Evolutionary conservation across 2,797 vertebrate genomes (phyloP).

Genomic region (Acropternis orthonyx): DNA sequence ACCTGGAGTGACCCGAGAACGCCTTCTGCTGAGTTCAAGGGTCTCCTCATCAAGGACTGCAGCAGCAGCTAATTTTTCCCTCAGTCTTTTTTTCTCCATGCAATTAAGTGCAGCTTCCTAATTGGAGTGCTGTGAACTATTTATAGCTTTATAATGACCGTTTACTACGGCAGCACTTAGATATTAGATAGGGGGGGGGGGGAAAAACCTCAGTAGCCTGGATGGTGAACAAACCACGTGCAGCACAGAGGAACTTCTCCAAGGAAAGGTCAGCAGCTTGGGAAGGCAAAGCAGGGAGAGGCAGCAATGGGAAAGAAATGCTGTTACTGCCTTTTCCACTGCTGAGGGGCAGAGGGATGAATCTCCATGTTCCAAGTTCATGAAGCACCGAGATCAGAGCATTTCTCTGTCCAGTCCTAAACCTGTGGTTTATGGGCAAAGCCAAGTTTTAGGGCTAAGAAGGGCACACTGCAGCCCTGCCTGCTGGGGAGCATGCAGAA

Average conservation of each 20-base stretch:
- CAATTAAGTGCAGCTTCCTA: conserved; percentile 32
- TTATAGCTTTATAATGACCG: conserved; percentile 34
- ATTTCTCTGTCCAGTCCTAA: neutral
- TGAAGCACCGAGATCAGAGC: rapidly evolving
- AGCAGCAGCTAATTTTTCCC: neutral
- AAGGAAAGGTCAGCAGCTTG: neutral
- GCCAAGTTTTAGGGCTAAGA: neutral
- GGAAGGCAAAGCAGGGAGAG: neutral
- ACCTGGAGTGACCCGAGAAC: neutral
- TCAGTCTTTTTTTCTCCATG: neutral
- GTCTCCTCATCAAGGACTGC: conserved; percentile 1
- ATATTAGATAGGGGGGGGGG: neutral
- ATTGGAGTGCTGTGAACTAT: conserved; percentile 21
- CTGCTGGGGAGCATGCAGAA: neutral
- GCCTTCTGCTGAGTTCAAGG: neutral
- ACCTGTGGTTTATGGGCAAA: neutral
- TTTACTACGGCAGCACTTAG: neutral
- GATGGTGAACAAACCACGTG: neutral
- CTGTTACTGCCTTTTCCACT: neutral
- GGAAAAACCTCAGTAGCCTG: neutral
- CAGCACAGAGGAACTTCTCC: neutral
- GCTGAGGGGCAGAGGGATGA: neutral
- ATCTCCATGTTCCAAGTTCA: neutral
- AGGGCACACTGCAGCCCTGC: neutral
- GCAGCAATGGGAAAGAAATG: neutral